These are phyloP conservation scores for Erebia palarica DNA, from an alignment of 2,888 invertebrate species.

Conservation along the genomic window DNA sequence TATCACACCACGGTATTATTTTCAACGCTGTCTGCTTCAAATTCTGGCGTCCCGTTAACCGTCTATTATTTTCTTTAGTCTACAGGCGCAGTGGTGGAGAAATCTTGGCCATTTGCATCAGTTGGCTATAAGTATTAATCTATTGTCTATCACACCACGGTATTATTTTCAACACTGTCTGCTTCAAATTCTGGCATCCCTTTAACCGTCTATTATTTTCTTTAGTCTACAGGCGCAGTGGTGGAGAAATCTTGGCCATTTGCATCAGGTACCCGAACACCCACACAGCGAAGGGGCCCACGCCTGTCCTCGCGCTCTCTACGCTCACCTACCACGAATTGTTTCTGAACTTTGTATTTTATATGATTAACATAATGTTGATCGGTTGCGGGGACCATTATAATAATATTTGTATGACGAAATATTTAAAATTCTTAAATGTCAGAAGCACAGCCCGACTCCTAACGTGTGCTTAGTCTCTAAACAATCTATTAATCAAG, in stretches of 20 bases:
- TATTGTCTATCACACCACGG: too few relatives aligned
- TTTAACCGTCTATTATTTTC: not conserved
- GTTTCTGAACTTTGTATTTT: constrained; percentile 44
- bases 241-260: constrained; percentile 62
- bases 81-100: constrained; percentile 48
- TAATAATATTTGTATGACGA: not conserved
- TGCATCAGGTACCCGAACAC: constrained; percentile 55
- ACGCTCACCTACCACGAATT: constrained; percentile 48
- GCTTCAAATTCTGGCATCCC: not conserved
- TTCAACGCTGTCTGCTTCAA: not conserved
- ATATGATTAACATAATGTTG: constrained; percentile 30
- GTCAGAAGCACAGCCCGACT: not conserved
- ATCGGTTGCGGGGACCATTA: constrained; percentile 21
- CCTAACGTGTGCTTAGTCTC: too few relatives aligned
- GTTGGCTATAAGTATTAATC: too few relatives aligned
- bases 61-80: not conserved
- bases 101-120: constrained; percentile 62
- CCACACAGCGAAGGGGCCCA: constrained; percentile 54
- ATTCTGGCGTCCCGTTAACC: not conserved
- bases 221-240: constrained; percentile 31
- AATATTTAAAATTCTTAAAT: constrained; percentile 13
- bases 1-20: too few relatives aligned
- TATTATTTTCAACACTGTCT: not conserved
- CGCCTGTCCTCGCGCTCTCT: constrained; percentile 50
- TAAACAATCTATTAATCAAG: not conserved